Evolutionary conservation across 2,797 vertebrate genomes (phyloP), one percentile per base, ranked within the genome.

Genomic region (Jordanella pulchra): DNA sequence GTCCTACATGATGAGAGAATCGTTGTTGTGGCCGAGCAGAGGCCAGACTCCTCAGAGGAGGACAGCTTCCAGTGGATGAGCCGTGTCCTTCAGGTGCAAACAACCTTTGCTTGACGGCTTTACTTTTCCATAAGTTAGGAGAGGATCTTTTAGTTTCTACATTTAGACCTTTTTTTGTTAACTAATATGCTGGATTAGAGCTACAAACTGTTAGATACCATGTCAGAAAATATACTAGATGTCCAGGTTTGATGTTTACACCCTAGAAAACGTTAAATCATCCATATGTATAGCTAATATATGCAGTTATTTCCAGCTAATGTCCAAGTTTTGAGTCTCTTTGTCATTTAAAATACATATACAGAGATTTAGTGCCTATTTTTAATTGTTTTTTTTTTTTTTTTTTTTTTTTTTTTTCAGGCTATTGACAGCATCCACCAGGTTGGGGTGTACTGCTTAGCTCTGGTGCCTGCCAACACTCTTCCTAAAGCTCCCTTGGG

Each of bases 51-150:
- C 0, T 97, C 97, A 0, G 97, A 99, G 89, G 97, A 99, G 84
- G 97, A 99, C 93, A 99, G 97, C 89, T 99, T 99, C 89, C 97
- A 98, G 93, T 99, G 97, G 97, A 99, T 99, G 97, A 98, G 97
- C 84, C 95, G 97, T 0, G 96, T 98, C 70, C 94, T 99, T 54
- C 97, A 99, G 96, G 97, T 98, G 42, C 55, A 45, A 23, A 53
- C 14, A 42, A 13, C 11, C 4, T 65, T 27, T 58, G 14, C n/a
- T n/a, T 50, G 10, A 47, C 7, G 2, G 10, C 10, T 25, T 53
- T 4, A 64, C 48, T 23, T 69, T 32, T 25, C 4, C 3, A 30
- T 11, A 9, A 27, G 25, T 44, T 27, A 68, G 53, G 11, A 60
- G 21, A 23, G 0, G 32, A 23, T 27, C 3, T 45, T 28, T 27